A percentile compares a stretch with the other conserved stretches of the same genome.
phyloP scores from a whole-genome alignment of 1,140 invertebrate species.

The Nasonia longicornis region DNA sequence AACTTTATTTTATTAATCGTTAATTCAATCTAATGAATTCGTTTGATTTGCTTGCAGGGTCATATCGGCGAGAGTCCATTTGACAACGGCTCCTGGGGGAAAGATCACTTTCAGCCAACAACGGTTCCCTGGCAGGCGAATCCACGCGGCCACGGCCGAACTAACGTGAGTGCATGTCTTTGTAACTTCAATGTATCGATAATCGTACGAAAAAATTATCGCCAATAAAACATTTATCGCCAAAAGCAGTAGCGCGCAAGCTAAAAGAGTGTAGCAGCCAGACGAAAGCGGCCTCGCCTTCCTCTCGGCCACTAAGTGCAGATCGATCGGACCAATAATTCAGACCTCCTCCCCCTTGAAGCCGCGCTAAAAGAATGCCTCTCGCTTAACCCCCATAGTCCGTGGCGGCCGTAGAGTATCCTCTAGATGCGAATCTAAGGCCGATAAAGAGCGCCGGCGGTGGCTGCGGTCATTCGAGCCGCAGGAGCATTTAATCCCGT shows the following conservation, averaged over 20 bases:
- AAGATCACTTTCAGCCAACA: constrained; percentile 67
- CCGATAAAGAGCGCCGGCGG: constrained; percentile 32
- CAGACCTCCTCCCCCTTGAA: not conserved
- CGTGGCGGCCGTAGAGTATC: not conserved
- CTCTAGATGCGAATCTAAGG: constrained; percentile 25
- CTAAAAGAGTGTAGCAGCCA: not conserved
- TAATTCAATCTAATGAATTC: not conserved
- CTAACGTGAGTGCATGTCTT: constrained; percentile 59
- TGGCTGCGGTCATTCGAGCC: constrained; percentile 37
- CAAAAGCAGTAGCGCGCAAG: no score
- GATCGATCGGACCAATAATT: constrained; percentile 22
- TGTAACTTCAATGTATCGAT: no score
- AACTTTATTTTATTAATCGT: no score
- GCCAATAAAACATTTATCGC: no score
- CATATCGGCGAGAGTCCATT: constrained; percentile 68
- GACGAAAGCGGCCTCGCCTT: not conserved
- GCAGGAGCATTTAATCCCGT: constrained; percentile 43
- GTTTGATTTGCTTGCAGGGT: constrained; percentile 58
- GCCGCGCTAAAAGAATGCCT: not conserved
- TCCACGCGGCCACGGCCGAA: constrained; percentile 64
- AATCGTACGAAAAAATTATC: no score
- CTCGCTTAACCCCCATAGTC: not conserved
- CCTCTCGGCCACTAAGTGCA: not conserved
- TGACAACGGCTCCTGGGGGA: constrained; percentile 68
- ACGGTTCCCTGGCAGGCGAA: constrained; percentile 67